Percentiles rank a stretch among this genome's conserved stretches.
phyloP scores from a whole-genome alignment of 2,113 vertebrate species.

The Mus musculus region DNA sequence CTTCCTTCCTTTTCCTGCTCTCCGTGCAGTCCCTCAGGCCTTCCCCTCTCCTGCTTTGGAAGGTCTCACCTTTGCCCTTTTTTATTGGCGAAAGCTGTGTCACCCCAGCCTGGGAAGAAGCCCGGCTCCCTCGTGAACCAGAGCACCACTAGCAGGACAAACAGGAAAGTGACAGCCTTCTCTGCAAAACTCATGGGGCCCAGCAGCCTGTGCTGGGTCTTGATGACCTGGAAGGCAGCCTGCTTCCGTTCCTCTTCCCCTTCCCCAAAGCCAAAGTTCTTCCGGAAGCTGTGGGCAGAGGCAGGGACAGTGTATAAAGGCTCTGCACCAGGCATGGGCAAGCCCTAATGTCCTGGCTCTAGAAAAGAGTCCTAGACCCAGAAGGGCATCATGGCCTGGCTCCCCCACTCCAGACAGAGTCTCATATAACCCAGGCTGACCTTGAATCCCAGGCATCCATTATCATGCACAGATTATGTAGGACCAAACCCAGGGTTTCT shows the following conservation, averaged over 20 bases:
- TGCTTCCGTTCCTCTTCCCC: not conserved
- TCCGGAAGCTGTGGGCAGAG: slow-evolving; percentile 87
- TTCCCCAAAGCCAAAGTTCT: slow-evolving; percentile 89
- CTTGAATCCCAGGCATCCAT: not conserved
- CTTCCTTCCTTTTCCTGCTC: not conserved
- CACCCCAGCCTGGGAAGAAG: slow-evolving; percentile 94
- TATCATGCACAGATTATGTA: not conserved
- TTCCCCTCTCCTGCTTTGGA: not conserved
- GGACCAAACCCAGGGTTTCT: not conserved
- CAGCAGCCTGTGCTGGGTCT: slow-evolving; percentile 88
- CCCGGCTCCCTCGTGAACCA: slow-evolving; percentile 97
- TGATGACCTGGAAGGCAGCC: slow-evolving; percentile 89
- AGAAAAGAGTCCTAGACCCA: not conserved
- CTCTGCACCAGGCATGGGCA: not conserved
- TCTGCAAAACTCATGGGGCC: slow-evolving; percentile 92
- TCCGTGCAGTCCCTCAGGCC: not conserved
- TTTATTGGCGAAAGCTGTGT: slow-evolving; percentile 85
- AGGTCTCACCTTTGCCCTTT: slow-evolving; percentile 83
- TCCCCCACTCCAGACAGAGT: not conserved
- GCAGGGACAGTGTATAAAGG: not conserved
- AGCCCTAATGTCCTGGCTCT: not conserved
- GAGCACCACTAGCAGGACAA: slow-evolving; percentile 89
- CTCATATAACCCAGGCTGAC: not conserved
- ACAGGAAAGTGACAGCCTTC: slow-evolving; percentile 87
- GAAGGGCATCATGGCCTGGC: not conserved